Conservation (phyloP, 2,888 invertebrate species). For the Ormyrus nitidulus region DNA sequence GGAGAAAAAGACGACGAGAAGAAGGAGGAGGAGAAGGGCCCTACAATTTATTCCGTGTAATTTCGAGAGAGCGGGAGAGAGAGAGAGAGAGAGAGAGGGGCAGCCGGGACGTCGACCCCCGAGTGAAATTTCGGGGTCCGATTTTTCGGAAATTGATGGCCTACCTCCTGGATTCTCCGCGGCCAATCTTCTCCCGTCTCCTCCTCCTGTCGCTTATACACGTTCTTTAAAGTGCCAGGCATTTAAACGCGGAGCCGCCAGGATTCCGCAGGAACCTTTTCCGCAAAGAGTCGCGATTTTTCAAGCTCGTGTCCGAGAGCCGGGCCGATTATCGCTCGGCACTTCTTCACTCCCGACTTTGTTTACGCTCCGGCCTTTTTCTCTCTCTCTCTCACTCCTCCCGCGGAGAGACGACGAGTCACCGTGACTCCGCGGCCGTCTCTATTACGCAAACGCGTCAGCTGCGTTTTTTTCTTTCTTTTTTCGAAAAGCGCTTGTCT, state of each 20-base stretch:
- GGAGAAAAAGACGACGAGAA: slow-evolving; percentile 52
- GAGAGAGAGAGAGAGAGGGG: slow-evolving; percentile 27
- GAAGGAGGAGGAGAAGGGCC: slow-evolving; percentile 60
- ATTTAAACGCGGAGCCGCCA: slow-evolving; percentile 27
- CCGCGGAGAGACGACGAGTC: slow-evolving; percentile 32
- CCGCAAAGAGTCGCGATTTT: too few relatives aligned
- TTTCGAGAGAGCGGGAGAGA: slow-evolving; percentile 60
- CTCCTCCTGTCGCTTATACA: slow-evolving; percentile 15
- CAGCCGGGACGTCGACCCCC: slow-evolving; percentile 59
- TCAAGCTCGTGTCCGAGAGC: too few relatives aligned
- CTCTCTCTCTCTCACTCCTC: neutral
- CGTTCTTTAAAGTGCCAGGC: slow-evolving; percentile 52
- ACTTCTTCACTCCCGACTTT: slow-evolving; percentile 1
- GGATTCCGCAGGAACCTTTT: too few relatives aligned
- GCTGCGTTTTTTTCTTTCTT: neutral
- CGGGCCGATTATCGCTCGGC: slow-evolving; percentile 40
- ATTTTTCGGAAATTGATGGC: slow-evolving; percentile 63
- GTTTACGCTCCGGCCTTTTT: neutral
- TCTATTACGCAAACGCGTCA: slow-evolving; percentile 52
- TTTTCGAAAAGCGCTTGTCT: neutral
- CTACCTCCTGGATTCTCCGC: slow-evolving; percentile 48
- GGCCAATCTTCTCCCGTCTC: slow-evolving; percentile 24
- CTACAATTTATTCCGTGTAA: slow-evolving; percentile 72
- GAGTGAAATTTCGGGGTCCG: slow-evolving; percentile 62
- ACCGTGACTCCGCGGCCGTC: slow-evolving; percentile 28